Percentiles rank a stretch among this genome's conserved stretches.
Conservation (phyloP, 2,113 vertebrate species). For the Callithrix jacchus region DNA sequence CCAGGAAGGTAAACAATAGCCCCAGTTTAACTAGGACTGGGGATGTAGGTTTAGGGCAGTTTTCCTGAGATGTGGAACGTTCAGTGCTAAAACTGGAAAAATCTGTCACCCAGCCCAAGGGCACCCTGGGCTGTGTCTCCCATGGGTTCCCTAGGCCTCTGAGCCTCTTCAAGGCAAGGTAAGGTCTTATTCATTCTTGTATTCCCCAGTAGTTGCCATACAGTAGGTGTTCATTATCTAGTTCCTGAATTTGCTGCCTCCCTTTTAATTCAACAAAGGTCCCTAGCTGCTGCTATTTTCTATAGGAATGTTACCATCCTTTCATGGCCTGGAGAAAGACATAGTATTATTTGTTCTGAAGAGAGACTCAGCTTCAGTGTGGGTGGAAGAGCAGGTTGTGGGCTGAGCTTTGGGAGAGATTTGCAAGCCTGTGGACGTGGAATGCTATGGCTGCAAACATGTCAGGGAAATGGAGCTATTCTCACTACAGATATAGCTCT, state of each 20-base stretch:
- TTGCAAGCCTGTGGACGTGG: conserved; percentile 23
- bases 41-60: not conserved
- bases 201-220: not conserved
- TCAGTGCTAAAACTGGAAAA: not conserved
- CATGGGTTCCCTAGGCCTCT: not conserved
- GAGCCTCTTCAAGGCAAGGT: not conserved
- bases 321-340: conserved; percentile 1
- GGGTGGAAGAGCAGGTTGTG: not conserved
- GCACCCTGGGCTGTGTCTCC: not conserved
- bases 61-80: not conserved
- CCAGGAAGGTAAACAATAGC: not conserved
- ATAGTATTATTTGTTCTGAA: conserved; percentile 52
- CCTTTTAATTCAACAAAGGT: conserved; percentile 10
- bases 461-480: conserved; percentile 20
- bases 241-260: not conserved
- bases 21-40: not conserved
- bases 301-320: not conserved
- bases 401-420: not conserved
- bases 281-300: not conserved
- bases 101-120: not conserved
- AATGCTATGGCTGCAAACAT: conserved; percentile 15
- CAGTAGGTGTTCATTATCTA: not conserved
- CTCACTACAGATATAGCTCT: not conserved
- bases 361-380: conserved; percentile 33
- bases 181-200: not conserved